These are phyloP conservation scores for Polia nebulosa DNA, from an alignment of 2,888 invertebrate species.

Conservation along the genomic window DNA sequence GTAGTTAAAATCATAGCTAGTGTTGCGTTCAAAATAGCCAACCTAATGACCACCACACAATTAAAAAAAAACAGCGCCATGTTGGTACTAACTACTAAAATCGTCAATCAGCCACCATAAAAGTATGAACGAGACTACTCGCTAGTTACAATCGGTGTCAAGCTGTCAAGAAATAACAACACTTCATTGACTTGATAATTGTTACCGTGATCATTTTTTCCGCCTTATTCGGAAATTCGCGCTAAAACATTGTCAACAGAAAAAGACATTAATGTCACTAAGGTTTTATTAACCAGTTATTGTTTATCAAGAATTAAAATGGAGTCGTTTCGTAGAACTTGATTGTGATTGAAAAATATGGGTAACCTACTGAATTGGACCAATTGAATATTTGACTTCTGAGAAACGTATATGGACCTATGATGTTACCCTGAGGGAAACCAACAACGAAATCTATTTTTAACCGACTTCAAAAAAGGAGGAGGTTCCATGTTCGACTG, in stretches of 20 bases:
- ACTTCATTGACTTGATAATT: conserved; percentile 70
- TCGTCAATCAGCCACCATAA: conserved; percentile 55
- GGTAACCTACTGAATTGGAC: conserved; percentile 15
- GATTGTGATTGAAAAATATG: conserved; percentile 32
- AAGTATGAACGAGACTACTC: conserved; percentile 54
- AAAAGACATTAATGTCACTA: conserved; percentile 56
- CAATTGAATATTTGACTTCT: conserved; percentile 30
- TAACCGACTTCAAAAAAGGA: background rate
- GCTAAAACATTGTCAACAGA: conserved; percentile 58
- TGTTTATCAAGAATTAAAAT: conserved; percentile 30
- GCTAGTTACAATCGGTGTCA: conserved; percentile 59
- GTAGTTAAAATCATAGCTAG: too few relatives aligned
- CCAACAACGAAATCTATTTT: background rate
- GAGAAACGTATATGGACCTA: conserved; percentile 24
- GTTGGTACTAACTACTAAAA: conserved; percentile 51
- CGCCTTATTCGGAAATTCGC: conserved; percentile 67
- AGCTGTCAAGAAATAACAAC: conserved; percentile 60
- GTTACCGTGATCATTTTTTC: conserved; percentile 67
- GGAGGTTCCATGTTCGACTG: too few relatives aligned
- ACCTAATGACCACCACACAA: background rate
- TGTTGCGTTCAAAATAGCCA: background rate
- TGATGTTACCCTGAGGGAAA: conserved; percentile 6
- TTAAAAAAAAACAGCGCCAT: conserved; percentile 43
- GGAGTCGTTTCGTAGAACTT: conserved; percentile 27
- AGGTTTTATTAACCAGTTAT: conserved; percentile 44